phyloP scores from a whole-genome alignment of 2,888 invertebrate species.

The Cyaniris semiargus region DNA sequence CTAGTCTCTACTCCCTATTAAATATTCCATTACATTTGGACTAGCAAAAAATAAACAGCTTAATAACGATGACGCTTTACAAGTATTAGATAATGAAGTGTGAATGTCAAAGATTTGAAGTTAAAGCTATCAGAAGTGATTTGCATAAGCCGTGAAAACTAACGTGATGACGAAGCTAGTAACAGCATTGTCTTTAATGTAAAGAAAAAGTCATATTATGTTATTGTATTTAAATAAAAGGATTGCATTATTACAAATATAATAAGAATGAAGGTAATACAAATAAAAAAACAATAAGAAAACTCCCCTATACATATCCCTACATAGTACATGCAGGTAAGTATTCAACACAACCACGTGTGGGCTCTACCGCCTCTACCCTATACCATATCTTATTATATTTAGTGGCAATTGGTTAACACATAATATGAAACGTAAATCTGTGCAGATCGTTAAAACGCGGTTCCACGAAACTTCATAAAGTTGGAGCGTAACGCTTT shows the following conservation, averaged over 20 bases:
- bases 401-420: not conserved
- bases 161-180: not conserved
- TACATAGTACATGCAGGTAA: not conserved
- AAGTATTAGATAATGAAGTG: not conserved
- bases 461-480: conserved; percentile 55
- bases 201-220: not conserved
- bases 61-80: conserved; percentile 4
- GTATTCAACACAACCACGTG: not conserved
- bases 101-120: not conserved
- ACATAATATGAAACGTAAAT: conserved; percentile 35
- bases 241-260: too few relatives aligned
- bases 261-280: too few relatives aligned
- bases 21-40: conserved; percentile 27
- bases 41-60: not conserved
- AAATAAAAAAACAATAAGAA: too few relatives aligned
- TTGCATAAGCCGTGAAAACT: not conserved
- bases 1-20: conserved; percentile 44
- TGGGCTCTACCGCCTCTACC: not conserved
- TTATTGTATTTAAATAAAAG: too few relatives aligned
- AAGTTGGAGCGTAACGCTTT: conserved; percentile 51
- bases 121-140: not conserved
- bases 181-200: not conserved
- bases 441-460: conserved; percentile 45
- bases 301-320: too few relatives aligned
- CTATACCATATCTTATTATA: not conserved